Base-by-base conservation (phyloP, 2,113 vertebrate genomes). In the Gopherus evgoodei region DNA sequence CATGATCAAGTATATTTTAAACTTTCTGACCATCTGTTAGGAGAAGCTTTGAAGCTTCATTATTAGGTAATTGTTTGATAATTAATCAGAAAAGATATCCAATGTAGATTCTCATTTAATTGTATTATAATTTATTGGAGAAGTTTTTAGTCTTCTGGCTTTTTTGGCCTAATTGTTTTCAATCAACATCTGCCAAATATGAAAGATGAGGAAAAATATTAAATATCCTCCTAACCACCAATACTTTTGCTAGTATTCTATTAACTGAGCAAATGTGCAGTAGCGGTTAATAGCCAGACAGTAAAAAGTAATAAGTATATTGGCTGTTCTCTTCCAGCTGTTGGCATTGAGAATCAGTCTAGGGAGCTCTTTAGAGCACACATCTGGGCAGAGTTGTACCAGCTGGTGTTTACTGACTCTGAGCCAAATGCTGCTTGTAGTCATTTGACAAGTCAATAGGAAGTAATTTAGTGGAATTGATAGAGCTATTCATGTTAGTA, bases 21-120 rank as follows among this genome's bases (percentile, higher is more conserved):
- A 91, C 52, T 95, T 84, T 94, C 95, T 93, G 95, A 92, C 95
- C 97, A 97, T 97, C 97, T 98, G 97, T 93, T 96, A 97, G 81
- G 75, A 96, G 86, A 93, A 92, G 27, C 69, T 94, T 89, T n/a
- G 86, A 95, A 97, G 80, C 86, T 96, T 96, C 86, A 85, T 97
- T 97, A 96, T 97, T 96, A 97, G 81, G 78, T 90, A 97, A 96
- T 96, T 93, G 86, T 97, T 96, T 94, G 86, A 89, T 93, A 97
- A 96, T 97, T 97, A 95, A 96, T 96, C 93, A 72, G 79, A 96
- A 90, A 95, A 94, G 57, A 87, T 83, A 52, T 88, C 62, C 72
- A 93, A 90, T 92, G 44, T 90, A 96, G 94, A 84, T 95, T 93
- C 62, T 96, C 54, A 96, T 96, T 95, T 93, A 87, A 97, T 95